Percentiles rank a stretch among this genome's conserved stretches.
Evolutionary conservation across 2,888 invertebrate species (phyloP).

Genomic region (Priapulus caudatus): DNA sequence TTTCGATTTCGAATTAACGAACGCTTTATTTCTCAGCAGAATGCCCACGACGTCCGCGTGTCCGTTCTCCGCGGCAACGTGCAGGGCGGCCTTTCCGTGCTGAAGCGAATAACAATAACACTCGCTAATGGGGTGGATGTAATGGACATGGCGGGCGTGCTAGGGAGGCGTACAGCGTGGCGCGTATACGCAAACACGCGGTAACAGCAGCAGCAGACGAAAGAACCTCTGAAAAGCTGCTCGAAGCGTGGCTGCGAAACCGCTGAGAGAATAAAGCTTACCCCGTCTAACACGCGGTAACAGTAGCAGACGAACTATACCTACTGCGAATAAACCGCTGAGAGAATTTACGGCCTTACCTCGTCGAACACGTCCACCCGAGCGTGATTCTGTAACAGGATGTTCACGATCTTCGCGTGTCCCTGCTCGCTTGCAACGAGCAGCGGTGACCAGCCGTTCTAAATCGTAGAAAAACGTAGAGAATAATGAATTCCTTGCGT

Average conservation of each 20-base stretch:
- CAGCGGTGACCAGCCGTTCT: conserved; percentile 80
- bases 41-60: conserved; percentile 53
- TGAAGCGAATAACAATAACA: conserved; percentile 25
- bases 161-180: no score
- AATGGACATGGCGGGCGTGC: not conserved
- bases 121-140: conserved; percentile 8
- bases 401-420: conserved; percentile 74
- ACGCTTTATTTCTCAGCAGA: conserved; percentile 85
- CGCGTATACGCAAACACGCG: no score
- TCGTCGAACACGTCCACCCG: conserved; percentile 97
- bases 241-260: no score
- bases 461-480: conserved; percentile 13
- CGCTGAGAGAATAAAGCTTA: no score
- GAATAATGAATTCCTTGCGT: conserved; percentile 17
- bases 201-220: no score
- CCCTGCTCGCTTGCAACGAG: conserved; percentile 90
- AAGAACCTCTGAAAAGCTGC: no score
- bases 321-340: no score
- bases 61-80: conserved; percentile 78
- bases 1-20: conserved; percentile 95
- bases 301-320: no score
- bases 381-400: conserved; percentile 80
- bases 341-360: no score
- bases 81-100: conserved; percentile 68
- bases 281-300: no score